phyloP scores from a whole-genome alignment of 1,140 invertebrate species.

The Odontomachus brunneus region DNA sequence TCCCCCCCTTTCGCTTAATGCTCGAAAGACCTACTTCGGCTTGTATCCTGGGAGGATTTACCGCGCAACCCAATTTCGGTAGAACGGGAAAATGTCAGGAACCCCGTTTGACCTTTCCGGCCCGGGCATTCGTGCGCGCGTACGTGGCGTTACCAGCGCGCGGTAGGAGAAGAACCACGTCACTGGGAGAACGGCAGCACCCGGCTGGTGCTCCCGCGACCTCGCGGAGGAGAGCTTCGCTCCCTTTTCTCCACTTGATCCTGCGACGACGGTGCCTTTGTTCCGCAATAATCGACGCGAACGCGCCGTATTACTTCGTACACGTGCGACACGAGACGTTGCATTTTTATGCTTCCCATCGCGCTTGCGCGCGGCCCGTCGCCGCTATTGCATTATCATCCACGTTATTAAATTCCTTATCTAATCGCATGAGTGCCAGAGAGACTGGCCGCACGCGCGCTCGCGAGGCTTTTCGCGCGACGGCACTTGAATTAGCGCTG shows the following conservation, averaged over 20 bases:
- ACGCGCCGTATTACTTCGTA: neutral
- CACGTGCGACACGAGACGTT: neutral
- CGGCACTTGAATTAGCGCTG: neutral
- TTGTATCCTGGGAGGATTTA: constrained; percentile 68
- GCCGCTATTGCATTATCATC: neutral
- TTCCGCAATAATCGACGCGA: neutral
- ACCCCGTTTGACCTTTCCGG: constrained; percentile 49
- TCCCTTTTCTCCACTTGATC: neutral
- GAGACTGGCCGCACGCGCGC: neutral
- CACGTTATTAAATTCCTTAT: constrained; percentile 49
- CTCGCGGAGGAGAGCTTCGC: neutral
- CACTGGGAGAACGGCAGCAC: neutral
- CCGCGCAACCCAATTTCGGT: constrained; percentile 77
- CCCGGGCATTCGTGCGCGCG: constrained; percentile 23
- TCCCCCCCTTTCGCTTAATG: no score
- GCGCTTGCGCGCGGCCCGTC: no score
- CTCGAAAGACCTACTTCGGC: constrained; percentile 48
- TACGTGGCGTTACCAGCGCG: constrained; percentile 23
- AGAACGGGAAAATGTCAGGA: constrained; percentile 72
- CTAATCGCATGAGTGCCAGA: neutral
- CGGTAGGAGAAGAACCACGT: constrained; percentile 4
- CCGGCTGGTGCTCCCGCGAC: neutral
- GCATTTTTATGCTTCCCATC: neutral
- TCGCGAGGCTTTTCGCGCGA: neutral
- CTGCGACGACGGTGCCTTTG: neutral